Evolutionary conservation across 2,797 vertebrate species (phyloP), one percentile per base, ranked within the genome.

Genomic region (Sarcoramphus papa): DNA sequence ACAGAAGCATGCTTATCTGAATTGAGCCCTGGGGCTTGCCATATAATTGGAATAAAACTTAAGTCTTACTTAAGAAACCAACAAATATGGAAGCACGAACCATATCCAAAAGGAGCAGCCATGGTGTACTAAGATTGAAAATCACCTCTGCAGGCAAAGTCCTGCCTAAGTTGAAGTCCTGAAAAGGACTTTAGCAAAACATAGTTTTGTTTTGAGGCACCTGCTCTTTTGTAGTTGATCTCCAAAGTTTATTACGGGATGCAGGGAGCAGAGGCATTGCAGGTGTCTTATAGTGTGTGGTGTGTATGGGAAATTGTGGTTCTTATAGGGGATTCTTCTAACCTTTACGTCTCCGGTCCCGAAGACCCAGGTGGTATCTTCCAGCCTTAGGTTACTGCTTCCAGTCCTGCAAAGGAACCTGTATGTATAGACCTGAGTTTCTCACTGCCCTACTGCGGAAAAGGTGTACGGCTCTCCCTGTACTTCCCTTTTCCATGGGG

Each of bases 41-140:
- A 69, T 96, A 94, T 83, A 94, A 97, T n/a, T 54, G 86, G 95
- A 96, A 92, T 85, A 91, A 88, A 97, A 96, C 77, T 92, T 97
- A 72, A 95, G 85, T 93, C 96, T 97, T 97, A 97, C 91, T 95
- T 97, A 97, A 97, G 90, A 95, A 96, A 95, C 90, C 90, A 97
- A 94, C 82, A 91, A 96, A 96, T 92, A 93, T 80, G 94, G 94
- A 95, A 89, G 60, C 72, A 56, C 0, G 1, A 92, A 80, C 80
- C 90, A 85, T 93, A 92, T 80, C 91, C 84, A 86, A 94, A 96
- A 78, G 89, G 82, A 95, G 92, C 85, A 92, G 85, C 69, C 33
- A 88, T 3, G 1, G 27, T 50, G 10, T 50, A 47, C n/a, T 25
- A 53, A 23, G 54, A 78, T 14, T 3, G 50, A 82, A 92, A 96